Evolutionary conservation across 2,113 vertebrate species (phyloP).

Genomic region (Semicossyphus pulcher): DNA sequence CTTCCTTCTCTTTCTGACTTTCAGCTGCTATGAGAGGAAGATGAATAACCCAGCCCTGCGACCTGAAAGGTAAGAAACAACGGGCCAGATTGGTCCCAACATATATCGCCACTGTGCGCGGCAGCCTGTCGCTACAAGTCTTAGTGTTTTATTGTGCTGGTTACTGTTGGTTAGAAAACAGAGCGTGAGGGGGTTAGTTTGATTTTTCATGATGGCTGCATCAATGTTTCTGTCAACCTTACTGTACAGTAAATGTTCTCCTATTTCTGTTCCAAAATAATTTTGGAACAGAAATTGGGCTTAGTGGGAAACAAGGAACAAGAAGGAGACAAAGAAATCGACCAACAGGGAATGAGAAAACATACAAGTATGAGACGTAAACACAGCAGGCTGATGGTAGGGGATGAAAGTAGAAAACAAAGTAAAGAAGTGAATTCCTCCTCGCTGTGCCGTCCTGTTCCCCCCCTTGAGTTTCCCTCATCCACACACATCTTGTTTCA

Average conservation of each 20-base stretch:
- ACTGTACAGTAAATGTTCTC: too few species aligned
- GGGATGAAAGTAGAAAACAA: slow-evolving; percentile 49
- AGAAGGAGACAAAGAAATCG: slow-evolving; percentile 23
- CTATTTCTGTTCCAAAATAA: too few species aligned
- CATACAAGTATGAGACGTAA: slow-evolving; percentile 42
- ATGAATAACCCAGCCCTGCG: slow-evolving; percentile 18
- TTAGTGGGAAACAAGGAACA: background rate
- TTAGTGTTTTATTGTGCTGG: slow-evolving; percentile 17
- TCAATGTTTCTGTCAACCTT: background rate
- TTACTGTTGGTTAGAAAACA: background rate
- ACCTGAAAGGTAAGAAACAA: slow-evolving; percentile 24
- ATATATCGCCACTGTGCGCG: slow-evolving; percentile 1
- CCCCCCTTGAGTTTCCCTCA: slow-evolving; percentile 6
- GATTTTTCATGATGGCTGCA: background rate
- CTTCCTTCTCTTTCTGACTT: background rate
- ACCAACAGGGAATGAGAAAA: slow-evolving; percentile 30
- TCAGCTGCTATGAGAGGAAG: slow-evolving; percentile 16
- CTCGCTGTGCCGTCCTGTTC: slow-evolving; percentile 22
- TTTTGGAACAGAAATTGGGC: too few species aligned
- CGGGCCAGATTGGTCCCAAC: slow-evolving; percentile 17
- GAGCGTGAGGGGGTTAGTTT: background rate
- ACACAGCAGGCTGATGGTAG: slow-evolving; percentile 20
- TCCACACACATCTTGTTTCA: slow-evolving; percentile 28
- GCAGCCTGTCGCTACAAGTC: slow-evolving; percentile 13
- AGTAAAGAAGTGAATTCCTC: slow-evolving; percentile 49